phyloP scores from a whole-genome alignment of 2,113 vertebrate species.

The Pavo muticus region DNA sequence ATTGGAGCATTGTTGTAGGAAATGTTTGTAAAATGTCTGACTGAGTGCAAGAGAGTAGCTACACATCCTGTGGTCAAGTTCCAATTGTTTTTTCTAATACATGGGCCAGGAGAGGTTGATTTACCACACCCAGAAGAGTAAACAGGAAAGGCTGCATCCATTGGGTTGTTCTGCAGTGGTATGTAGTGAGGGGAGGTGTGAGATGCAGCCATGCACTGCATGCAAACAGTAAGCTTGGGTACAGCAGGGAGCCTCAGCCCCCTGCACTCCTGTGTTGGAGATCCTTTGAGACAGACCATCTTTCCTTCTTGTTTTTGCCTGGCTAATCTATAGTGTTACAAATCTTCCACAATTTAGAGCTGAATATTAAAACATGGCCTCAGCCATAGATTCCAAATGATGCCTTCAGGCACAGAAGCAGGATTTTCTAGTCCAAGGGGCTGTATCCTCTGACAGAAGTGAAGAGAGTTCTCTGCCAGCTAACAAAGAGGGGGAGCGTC shows the following conservation, averaged over 20 bases:
- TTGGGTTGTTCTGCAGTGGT: neutral
- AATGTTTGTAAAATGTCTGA: neutral
- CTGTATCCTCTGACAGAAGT: neutral
- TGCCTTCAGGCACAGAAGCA: neutral
- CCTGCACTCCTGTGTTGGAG: accelerated
- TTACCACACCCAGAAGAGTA: slow-evolving; percentile 14
- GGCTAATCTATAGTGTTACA: neutral
- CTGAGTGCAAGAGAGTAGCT: neutral
- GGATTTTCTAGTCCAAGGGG: neutral
- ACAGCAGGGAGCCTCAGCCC: neutral
- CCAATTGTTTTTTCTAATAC: neutral
- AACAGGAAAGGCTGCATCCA: slow-evolving; percentile 43
- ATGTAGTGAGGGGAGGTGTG: neutral
- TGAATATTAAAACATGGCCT: neutral
- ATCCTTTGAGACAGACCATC: neutral
- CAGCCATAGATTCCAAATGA: neutral
- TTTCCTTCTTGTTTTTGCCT: neutral
- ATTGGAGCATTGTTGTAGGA: neutral
- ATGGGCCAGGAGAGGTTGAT: neutral
- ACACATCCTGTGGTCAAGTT: neutral
- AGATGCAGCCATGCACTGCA: neutral
- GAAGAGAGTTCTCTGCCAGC: neutral
- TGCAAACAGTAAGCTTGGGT: neutral
- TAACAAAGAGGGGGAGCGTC: neutral
- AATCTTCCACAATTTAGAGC: neutral